Evolutionary conservation across 2,797 vertebrate species (phyloP).

Genomic region (Limnodromus scolopaceus): DNA sequence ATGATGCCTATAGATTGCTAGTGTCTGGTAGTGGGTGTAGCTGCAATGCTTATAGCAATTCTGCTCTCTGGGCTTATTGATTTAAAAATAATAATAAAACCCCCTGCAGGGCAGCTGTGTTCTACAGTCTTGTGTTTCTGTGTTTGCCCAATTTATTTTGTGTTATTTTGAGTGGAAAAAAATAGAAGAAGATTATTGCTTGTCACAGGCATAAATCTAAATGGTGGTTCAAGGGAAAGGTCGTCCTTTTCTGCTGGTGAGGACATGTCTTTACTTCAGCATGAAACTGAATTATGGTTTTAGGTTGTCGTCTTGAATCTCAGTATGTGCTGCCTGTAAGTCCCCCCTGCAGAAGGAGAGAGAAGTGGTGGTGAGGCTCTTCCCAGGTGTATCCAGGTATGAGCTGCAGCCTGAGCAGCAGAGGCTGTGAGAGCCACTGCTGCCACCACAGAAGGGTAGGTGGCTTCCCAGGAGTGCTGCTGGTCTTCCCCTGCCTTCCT

Average conservation of each 20-base stretch:
- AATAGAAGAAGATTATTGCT: neutral
- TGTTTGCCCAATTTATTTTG: neutral
- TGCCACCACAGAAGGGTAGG: rapidly evolving
- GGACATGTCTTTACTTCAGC: neutral
- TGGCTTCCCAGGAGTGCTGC: neutral
- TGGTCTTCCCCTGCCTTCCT: neutral
- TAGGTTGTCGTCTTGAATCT: neutral
- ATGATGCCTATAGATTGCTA: neutral
- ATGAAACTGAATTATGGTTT: neutral
- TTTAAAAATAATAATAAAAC: conserved; percentile 27
- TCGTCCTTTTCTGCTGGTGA: neutral
- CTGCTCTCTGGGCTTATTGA: neutral
- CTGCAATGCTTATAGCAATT: neutral
- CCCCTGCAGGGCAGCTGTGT: neutral
- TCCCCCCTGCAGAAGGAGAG: neutral
- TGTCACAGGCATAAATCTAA: neutral
- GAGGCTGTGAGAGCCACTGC: neutral
- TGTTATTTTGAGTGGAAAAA: neutral
- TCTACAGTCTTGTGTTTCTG: neutral
- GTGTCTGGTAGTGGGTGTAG: neutral
- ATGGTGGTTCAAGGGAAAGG: neutral
- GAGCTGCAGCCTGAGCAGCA: neutral
- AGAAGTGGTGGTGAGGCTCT: neutral
- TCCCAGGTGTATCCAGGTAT: rapidly evolving
- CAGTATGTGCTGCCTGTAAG: neutral